A percentile compares a stretch with the other conserved stretches of the same genome.
Evolutionary conservation across 1,140 invertebrate species (phyloP).

Genomic region (Sycophila sp.): DNA sequence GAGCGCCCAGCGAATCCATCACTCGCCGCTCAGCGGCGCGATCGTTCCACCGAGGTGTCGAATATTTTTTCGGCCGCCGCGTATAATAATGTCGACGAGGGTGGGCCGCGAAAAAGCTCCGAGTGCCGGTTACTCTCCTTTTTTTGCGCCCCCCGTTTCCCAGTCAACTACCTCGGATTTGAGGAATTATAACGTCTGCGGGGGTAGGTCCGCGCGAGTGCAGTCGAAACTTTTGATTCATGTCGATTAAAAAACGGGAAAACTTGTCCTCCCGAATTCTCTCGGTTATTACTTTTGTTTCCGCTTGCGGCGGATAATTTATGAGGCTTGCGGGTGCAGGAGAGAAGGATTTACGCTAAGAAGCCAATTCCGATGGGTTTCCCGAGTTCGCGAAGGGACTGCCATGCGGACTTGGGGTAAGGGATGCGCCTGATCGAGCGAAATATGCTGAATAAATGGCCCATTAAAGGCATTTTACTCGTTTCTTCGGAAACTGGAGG

Average conservation of each 20-base stretch:
- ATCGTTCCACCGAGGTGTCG: neutral
- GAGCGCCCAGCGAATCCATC: slow-evolving; percentile 15
- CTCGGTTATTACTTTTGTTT: slow-evolving; percentile 37
- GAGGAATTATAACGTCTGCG: slow-evolving; percentile 5
- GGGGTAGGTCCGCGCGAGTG: neutral
- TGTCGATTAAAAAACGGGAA: slow-evolving; percentile 21
- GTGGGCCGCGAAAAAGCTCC: slow-evolving; percentile 22
- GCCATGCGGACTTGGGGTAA: neutral
- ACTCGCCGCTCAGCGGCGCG: neutral
- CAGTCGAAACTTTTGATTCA: slow-evolving; percentile 35
- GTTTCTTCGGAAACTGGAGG: neutral
- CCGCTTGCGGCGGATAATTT: slow-evolving; percentile 19
- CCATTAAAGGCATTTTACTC: neutral
- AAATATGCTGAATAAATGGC: neutral
- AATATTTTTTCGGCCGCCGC: slow-evolving; percentile 16
- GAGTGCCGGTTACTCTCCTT: too few species aligned
- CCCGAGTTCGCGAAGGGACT: neutral
- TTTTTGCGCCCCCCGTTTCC: neutral
- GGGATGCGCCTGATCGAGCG: neutral
- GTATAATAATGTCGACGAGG: slow-evolving; percentile 1
- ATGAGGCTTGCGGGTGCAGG: neutral
- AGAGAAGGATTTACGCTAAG: slow-evolving; percentile 3
- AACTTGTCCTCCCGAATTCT: neutral
- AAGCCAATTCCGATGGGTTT: neutral
- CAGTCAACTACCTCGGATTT: too few species aligned